Conservation (phyloP, 1,140 invertebrate species). For the Saccostrea echinata region DNA sequence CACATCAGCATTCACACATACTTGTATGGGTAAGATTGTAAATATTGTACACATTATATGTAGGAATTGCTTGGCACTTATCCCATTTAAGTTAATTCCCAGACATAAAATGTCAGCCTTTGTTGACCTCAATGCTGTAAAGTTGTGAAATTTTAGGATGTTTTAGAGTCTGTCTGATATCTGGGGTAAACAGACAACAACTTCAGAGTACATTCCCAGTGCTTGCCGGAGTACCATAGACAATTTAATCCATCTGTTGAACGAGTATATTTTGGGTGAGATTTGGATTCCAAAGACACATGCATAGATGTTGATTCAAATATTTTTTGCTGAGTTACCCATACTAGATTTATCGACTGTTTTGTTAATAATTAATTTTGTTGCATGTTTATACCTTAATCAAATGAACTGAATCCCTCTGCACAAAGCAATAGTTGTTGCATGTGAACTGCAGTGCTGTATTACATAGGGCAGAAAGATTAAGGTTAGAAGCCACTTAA, state of each 20-base stretch:
- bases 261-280: neutral
- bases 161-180: neutral
- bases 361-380: neutral
- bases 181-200: neutral
- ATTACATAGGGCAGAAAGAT: neutral
- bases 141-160: conserved; percentile 11
- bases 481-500: neutral
- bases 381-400: neutral
- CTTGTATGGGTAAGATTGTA: too few species aligned
- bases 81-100: conserved; percentile 25
- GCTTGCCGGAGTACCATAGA: neutral
- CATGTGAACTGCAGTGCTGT: neutral
- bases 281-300: neutral
- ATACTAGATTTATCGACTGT: neutral
- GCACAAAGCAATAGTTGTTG: neutral
- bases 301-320: neutral
- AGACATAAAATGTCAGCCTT: conserved; percentile 1
- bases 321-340: too few species aligned
- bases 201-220: conserved; percentile 3
- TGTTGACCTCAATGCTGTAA: neutral
- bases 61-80: neutral
- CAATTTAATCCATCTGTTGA: neutral
- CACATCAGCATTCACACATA: too few species aligned
- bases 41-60: neutral
- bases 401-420: too few species aligned